Percentiles rank a stretch among this genome's conserved stretches.
These are phyloP conservation scores for Athene cunicularia DNA, from an alignment of 2,113 vertebrate species.

Conservation along the genomic window DNA sequence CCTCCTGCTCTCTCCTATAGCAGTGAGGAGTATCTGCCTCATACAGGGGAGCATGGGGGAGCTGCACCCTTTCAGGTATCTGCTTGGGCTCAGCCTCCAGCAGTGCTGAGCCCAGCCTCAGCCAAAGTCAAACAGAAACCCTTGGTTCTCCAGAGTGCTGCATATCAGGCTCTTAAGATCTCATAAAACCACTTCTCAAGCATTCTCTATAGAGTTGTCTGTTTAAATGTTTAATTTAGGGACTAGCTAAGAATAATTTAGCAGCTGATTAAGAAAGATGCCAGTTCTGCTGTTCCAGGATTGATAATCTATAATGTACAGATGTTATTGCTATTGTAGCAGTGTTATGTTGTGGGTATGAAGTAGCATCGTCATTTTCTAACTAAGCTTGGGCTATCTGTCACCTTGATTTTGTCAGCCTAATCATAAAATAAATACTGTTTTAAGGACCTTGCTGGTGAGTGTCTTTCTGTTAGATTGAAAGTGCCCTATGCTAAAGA, in stretches of 20 bases:
- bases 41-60: fast-evolving
- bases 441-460: slow-evolving; percentile 30
- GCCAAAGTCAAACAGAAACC: not conserved
- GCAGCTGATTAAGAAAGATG: not conserved
- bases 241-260: slow-evolving; percentile 11
- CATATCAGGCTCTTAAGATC: not conserved
- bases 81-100: not conserved
- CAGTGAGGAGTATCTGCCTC: not conserved
- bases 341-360: not conserved
- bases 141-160: not conserved
- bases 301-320: not conserved
- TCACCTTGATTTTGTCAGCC: slow-evolving; percentile 49
- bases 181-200: not conserved
- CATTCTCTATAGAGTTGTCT: not conserved
- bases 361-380: slow-evolving; percentile 25
- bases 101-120: not conserved
- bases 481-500: not conserved
- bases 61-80: not conserved
- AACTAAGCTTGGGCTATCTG: not conserved
- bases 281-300: not conserved
- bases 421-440: slow-evolving; percentile 13
- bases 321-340: not conserved
- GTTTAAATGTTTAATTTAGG: slow-evolving; percentile 17
- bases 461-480: slow-evolving; percentile 26
- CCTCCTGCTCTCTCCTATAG: not conserved